These are phyloP conservation scores for Ceyx cyanopectus DNA, from an alignment of 2,113 vertebrate species.

Conservation along the genomic window DNA sequence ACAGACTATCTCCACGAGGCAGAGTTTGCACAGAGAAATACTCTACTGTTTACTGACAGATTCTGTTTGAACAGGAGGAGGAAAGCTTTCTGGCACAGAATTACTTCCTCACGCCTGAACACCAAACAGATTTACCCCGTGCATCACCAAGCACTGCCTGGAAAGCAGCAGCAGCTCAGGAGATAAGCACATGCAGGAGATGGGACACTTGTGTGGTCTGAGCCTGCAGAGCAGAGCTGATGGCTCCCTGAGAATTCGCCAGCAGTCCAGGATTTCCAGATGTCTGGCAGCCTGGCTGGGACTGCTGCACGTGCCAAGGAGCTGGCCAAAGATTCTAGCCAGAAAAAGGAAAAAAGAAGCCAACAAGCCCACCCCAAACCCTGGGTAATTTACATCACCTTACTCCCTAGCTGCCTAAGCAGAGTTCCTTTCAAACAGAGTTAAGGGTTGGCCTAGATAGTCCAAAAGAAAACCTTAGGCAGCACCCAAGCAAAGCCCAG, in stretches of 20 bases:
- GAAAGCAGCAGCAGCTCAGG: background rate
- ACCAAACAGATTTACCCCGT: background rate
- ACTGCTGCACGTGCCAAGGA: background rate
- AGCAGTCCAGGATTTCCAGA: constrained; percentile 20
- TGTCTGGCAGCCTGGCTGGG: constrained; percentile 49
- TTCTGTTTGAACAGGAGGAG: background rate
- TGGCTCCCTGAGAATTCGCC: background rate
- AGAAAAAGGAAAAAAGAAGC: background rate
- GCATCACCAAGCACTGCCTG: fast-evolving
- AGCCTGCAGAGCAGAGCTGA: background rate
- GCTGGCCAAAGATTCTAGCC: background rate
- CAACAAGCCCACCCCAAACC: background rate
- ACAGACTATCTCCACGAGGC: background rate
- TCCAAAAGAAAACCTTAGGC: background rate
- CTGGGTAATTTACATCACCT: background rate
- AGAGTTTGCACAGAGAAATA: constrained; percentile 9
- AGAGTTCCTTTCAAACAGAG: background rate
- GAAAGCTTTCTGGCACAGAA: constrained; percentile 2
- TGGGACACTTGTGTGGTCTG: background rate
- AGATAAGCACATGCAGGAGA: background rate
- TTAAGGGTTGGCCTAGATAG: background rate
- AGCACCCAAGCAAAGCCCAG: background rate
- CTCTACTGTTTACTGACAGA: background rate
- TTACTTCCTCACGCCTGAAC: background rate
- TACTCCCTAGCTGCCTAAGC: background rate